Evolutionary conservation across 2,797 vertebrate species (phyloP), one percentile per base, ranked within the genome.

Genomic region (Sitta carolinensis): DNA sequence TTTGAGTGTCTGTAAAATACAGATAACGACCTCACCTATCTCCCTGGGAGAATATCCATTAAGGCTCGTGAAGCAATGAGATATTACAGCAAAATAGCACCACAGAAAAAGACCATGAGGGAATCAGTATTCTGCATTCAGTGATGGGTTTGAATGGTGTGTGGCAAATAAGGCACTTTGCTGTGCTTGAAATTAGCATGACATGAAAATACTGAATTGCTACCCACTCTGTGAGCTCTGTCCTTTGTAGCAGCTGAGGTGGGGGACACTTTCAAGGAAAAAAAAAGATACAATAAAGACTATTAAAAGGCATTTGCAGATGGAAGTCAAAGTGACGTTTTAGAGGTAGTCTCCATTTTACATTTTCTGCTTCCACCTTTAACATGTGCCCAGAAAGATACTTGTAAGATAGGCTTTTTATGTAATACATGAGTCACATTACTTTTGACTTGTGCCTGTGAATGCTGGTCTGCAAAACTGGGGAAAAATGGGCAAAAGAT

Each of bases 131-230:
- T 89, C 55, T 70, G 23, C 25, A 29, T 88, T 93, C 74, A 64
- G 55, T 23, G 51, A 62, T 67, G 59, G 17, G 22, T 82, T 94
- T 82, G 74, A 92, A 84, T 78, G 59, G 54, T 70, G 38, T 61
- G 25, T 89, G 81, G 34, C 74, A 95, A 96, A 79, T 82, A 50
- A 84, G 45, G 38, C 77, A 79, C 14, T 94, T 95, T 66, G 12
- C 40, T 73, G 23, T 73, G 77, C 57, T 81, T 90, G 51, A 77
- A 87, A 93, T 89, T 50, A 84, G 45, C 50, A 40, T 87, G 82
- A 74, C 7, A 5, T 67, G 63, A 93, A 88, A 84, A 84, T 52
- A 82, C 38, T 43, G 50, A 89, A 82, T 82, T 0, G 0, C n/a
- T 68, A 34, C 42, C 34, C 32, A 47, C 29, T 91, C 45, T 55